Evolutionary conservation across 2,888 invertebrate species (phyloP), one percentile per base, ranked within the genome.

Genomic region (Leptopilina syphax): DNA sequence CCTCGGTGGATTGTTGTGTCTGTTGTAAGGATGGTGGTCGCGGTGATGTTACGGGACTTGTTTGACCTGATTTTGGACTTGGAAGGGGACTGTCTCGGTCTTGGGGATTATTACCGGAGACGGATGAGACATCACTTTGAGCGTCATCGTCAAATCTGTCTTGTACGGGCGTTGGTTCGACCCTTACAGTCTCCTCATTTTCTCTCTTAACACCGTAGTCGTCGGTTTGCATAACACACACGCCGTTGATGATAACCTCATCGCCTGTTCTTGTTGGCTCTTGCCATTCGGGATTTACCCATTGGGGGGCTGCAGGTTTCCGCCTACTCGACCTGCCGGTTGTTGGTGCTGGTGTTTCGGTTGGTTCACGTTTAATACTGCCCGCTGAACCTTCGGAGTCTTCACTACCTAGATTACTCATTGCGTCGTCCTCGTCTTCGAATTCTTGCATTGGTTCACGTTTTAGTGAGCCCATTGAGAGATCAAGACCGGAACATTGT

Each of bases 251-350:
- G 89, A 98, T 97, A 44, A 97, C 97, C 90, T 97, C 97, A 88
- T 96, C 96, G 9, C 93, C 93, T 80, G 92, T 83, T 82, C 91
- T 87, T 50, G 91, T 78, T 1, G 92, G 92, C 89, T 96, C 96
- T 89, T 96, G 96, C 96, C 97, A 97, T 87, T 97, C 97, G 8
- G 98, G 98, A 92, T 98, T 98, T 5, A 98, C 98, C 98, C 98
- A 98, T 92, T 99, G 98, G 1, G 99, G 98, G 78, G 98, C 98
- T 1, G 98, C 98, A 0, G 98, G 98, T 93, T 99, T 99, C 88
- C 98, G 94, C 83, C 98, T 93, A 79, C 96, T 96, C 68, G 95
- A 94, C 87, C 95, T 92, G 8, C 86, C 91, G 10, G 89, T 89
- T 34, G 89, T 84, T 65, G 94, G 93, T 77, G 93, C 92, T 6